Conservation (phyloP, 2,888 invertebrate genomes). For the Autographa pulchrina region DNA sequence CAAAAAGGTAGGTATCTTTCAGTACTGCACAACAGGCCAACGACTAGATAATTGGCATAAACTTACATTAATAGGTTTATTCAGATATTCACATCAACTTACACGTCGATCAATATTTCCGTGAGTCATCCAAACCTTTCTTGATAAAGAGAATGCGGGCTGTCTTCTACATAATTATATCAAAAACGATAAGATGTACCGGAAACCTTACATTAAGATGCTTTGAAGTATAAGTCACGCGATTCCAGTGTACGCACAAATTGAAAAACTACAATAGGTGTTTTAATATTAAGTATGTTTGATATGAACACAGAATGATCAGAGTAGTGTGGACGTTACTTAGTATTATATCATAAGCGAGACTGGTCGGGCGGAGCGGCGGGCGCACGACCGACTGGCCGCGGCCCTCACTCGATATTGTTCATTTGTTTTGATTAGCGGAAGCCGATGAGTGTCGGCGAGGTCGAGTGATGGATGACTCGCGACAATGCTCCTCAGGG, state of each 20-base stretch:
- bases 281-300: neutral
- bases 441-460: slow-evolving; percentile 67
- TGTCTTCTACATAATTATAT: slow-evolving; percentile 41
- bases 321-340: neutral
- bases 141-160: slow-evolving; percentile 64
- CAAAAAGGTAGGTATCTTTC: neutral
- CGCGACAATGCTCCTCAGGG: slow-evolving; percentile 85
- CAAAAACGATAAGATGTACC: slow-evolving; percentile 44
- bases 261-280: neutral
- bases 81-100: neutral
- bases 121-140: slow-evolving; percentile 48
- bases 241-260: slow-evolving; percentile 1
- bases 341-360: slow-evolving; percentile 10
- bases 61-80: neutral
- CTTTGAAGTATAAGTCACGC: slow-evolving; percentile 17
- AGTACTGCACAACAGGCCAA: neutral
- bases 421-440: slow-evolving; percentile 79
- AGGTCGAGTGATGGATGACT: slow-evolving; percentile 83
- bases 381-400: slow-evolving; percentile 33
- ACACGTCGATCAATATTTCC: slow-evolving; percentile 37
- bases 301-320: neutral
- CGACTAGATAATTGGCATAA: neutral
- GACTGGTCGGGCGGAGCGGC: slow-evolving; percentile 12
- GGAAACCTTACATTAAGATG: slow-evolving; percentile 27
- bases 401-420: slow-evolving; percentile 65